Conservation (phyloP, 2,113 vertebrate species). For the Sciurus niger region DNA sequence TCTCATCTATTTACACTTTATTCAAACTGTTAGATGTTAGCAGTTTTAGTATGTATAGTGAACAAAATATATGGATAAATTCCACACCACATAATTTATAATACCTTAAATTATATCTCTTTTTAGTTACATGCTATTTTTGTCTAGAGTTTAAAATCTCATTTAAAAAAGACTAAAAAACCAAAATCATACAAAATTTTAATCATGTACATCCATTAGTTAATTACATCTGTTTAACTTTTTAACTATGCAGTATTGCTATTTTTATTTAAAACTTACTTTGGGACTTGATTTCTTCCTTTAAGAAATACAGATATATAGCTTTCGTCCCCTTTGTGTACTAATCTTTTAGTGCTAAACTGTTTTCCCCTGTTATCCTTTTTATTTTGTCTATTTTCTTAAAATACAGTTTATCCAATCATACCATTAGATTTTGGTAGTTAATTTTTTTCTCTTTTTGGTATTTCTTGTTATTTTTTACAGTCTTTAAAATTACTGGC, state of each 20-base stretch:
- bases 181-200: not conserved
- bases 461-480: not conserved
- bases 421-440: not conserved
- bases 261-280: not conserved
- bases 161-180: not conserved
- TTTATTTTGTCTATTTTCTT: not conserved
- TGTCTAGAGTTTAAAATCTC: not conserved
- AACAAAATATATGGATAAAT: not conserved
- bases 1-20: not conserved
- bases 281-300: not conserved
- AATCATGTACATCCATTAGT: not conserved
- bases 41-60: not conserved
- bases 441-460: too few species aligned
- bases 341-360: not conserved
- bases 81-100: not conserved
- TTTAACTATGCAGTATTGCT: not conserved
- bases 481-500: not conserved
- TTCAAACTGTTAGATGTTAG: not conserved
- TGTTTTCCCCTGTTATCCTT: not conserved
- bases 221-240: not conserved
- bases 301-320: not conserved
- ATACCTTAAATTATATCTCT: not conserved
- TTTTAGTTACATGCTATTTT: not conserved
- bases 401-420: not conserved
- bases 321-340: not conserved